Base-by-base conservation (phyloP, 2,113 vertebrate genomes). In the Elaphurus davidianus region DNA sequence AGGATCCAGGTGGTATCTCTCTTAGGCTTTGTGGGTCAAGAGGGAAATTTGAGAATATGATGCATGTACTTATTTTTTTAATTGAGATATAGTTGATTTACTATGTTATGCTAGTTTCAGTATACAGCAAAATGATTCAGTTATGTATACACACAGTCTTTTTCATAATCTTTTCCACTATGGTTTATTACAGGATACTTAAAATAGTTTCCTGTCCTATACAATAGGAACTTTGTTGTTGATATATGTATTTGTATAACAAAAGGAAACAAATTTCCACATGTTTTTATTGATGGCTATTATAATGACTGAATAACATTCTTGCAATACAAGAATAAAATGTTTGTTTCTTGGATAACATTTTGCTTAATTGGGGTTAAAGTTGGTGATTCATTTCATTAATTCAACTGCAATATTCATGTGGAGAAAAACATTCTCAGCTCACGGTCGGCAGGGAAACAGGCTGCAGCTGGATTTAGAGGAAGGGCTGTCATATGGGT, bases 391-490 rank as follows among this genome's bases (percentile, higher is more conserved):
- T 7, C 13, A 36, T 55, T 27, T 19, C 27, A 33, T 36, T 54
- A 28, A 30, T 45, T 30, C 60, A 2, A 2, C 17, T 59, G 52
- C 43, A 16, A 14, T 4, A 3, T 21, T 45, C 36, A 4, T 8
- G 16, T 36, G 5, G 52, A 6, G 21, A 62, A 83, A 84, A 19
- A 6, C 54, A 25, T 28, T 13, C 19, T 43, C 43, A 27, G 30
- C 25, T 36, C 3, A 0, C 0, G 0, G n/a, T 13, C 1, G 0
- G n/a, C 3, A 21, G 15, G 28, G 28, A 87, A 67, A 33, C n/a
- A 33, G 33, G 23, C 17, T 0, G 15, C 1, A 2, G 30, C 27
- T 43, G 7, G 7, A 7, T 9, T 8, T 25, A n/a, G 52, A 25
- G 33, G 3, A 1, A 40, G 16, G 60, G 43, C 47, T 50, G 1